Evolutionary conservation across 2,797 vertebrate genomes (phyloP).

Genomic region (Neopelma chrysocephalum): DNA sequence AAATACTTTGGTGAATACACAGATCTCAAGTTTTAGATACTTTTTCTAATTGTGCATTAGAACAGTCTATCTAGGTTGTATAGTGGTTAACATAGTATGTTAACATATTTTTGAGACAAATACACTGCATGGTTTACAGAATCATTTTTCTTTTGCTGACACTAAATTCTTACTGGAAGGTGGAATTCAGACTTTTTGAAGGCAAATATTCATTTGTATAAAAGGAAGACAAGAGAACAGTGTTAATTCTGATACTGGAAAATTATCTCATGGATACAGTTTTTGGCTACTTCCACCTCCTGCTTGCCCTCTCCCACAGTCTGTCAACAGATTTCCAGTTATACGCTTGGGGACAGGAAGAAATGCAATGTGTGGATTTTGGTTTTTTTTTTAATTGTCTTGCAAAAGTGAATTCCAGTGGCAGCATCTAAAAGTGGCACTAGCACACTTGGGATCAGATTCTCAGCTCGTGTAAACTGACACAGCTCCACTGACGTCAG

Average conservation of each 20-base stretch:
- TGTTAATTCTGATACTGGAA: neutral
- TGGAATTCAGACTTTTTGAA: neutral
- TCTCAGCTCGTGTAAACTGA: slow-evolving; percentile 18
- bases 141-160: neutral
- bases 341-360: neutral
- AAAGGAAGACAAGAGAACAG: neutral
- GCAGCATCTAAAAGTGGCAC: neutral
- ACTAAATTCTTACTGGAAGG: neutral
- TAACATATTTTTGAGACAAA: neutral
- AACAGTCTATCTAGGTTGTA: neutral
- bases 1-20: neutral
- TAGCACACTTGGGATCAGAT: neutral
- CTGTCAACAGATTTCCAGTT: neutral
- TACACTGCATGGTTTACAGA: neutral
- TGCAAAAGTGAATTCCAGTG: slow-evolving; percentile 15
- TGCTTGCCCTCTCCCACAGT: neutral
- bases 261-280: neutral
- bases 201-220: neutral
- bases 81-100: neutral
- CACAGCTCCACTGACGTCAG: neutral
- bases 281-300: neutral
- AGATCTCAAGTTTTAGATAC: neutral
- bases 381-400: neutral
- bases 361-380: neutral
- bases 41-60: neutral